Base-by-base conservation (phyloP, 2,888 invertebrate genomes). In the Meganola albula region DNA sequence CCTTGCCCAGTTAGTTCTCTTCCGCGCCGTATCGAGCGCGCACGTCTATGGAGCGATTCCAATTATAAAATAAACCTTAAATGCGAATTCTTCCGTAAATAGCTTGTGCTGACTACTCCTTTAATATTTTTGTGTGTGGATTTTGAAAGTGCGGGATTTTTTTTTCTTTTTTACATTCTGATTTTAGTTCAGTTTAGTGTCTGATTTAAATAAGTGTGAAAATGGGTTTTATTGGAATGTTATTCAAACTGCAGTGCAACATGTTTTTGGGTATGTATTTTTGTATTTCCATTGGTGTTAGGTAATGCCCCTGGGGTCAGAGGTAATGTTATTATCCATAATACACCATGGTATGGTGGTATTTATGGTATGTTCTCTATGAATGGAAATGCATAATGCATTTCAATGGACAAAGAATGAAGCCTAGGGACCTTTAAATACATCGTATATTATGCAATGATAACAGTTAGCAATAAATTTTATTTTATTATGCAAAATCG, bases 1-100 rank as follows among this genome's bases (percentile, higher is more conserved):
- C 73, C 77, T 72, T 65, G 58, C 58, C 51, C 60, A 52, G 74
- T 71, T 82, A 82, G 84, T 83, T 72, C 74, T 63, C 62, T 71
- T 75, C 79, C 74, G 77, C 52, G 67, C 72, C 75, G 76, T 76
- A 52, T 38, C 49, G 64, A 67, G 78, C 74, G 78, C 60, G 72
- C 75, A 79, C 82, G 83, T 70, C 63, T 66, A 58, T 54, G 52
- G 48, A 63, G 62, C 54, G 49, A 58, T 67, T 65, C 66, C 60
- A 60, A 64, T 64, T 69, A 62, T 58, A 65, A 69, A 72, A 64
- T 65, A 62, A 53, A 58, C 56, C 53, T 48, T 59, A 63, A 65
- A 61, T 56, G 55, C 57, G 30, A 48, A 56, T 58, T 54, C 59
- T 58, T 46, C 32, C 27, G 50, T n/a, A n/a, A n/a, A 45, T 45